Evolutionary conservation across 2,888 invertebrate genomes (phyloP).

Genomic region (Orchesella flavescens): DNA sequence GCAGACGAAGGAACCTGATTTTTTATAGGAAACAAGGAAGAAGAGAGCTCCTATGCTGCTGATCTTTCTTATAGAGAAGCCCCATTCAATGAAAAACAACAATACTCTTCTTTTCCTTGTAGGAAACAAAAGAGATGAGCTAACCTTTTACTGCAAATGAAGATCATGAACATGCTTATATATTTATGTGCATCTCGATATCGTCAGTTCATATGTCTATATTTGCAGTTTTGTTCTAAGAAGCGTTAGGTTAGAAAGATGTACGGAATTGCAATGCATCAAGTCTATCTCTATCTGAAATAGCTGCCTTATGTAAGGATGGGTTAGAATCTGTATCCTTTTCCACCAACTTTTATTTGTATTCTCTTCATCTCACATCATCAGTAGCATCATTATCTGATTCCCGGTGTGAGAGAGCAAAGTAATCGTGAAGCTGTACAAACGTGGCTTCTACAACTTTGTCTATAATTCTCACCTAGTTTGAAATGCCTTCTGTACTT

Average conservation of each 20-base stretch:
- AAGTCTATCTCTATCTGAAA: too few species aligned
- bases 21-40: constrained; percentile 33
- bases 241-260: not conserved
- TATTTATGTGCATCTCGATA: not conserved
- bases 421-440: constrained; percentile 30
- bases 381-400: constrained; percentile 18
- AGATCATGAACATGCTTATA: constrained; percentile 40
- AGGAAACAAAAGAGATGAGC: constrained; percentile 34
- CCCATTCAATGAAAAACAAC: constrained; percentile 21
- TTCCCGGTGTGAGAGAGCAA: constrained; percentile 51
- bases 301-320: not conserved
- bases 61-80: not conserved
- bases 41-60: not conserved
- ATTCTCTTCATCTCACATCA: not conserved
- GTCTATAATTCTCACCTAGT: constrained; percentile 31
- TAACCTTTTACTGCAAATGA: constrained; percentile 36
- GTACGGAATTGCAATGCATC: not conserved
- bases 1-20: constrained; percentile 13
- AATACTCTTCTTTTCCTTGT: constrained; percentile 32
- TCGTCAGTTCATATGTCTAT: too few species aligned
- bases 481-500: constrained; percentile 15
- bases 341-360: not conserved
- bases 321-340: not conserved
- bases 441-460: constrained; percentile 12
- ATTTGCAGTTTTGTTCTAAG: too few species aligned